A percentile compares a stretch with the other conserved stretches of the same genome.
These are phyloP conservation scores for Idaea dimidiata DNA, from an alignment of 2,888 invertebrate genomes.

Conservation along the genomic window DNA sequence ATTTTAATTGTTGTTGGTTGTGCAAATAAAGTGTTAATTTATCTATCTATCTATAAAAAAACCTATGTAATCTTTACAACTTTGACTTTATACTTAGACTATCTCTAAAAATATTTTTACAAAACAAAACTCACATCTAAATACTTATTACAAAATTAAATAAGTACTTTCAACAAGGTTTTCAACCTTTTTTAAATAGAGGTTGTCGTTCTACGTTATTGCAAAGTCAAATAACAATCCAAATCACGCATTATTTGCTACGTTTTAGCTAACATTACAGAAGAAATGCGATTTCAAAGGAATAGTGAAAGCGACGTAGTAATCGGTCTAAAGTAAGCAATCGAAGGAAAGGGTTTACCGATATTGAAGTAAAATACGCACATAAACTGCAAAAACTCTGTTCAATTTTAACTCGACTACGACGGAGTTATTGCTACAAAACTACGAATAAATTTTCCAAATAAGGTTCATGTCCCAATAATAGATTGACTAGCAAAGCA, in stretches of 20 bases:
- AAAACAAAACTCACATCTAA: not conserved
- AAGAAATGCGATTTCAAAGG: not conserved
- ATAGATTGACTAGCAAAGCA: not conserved
- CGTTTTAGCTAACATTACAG: not conserved
- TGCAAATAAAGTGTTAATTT: too few species aligned
- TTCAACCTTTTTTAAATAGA: not conserved
- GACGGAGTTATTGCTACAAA: not conserved
- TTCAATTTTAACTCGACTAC: not conserved
- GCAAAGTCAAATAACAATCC: not conserved
- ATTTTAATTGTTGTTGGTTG: too few species aligned
- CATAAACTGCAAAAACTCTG: not conserved
- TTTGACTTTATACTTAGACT: not conserved
- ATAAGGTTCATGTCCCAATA: not conserved
- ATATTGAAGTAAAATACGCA: not conserved
- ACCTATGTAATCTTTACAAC: too few species aligned
- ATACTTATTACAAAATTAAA: not conserved
- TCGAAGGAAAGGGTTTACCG: not conserved
- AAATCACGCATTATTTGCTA: not conserved
- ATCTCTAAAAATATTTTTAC: not conserved
- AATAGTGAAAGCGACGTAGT: not conserved
- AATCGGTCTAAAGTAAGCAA: not conserved
- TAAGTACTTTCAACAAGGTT: not conserved
- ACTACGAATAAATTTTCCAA: not conserved
- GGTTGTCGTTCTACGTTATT: not conserved
- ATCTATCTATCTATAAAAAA: too few species aligned